phyloP scores from a whole-genome alignment of 2,797 vertebrate species.

The Ciconia nigra region DNA sequence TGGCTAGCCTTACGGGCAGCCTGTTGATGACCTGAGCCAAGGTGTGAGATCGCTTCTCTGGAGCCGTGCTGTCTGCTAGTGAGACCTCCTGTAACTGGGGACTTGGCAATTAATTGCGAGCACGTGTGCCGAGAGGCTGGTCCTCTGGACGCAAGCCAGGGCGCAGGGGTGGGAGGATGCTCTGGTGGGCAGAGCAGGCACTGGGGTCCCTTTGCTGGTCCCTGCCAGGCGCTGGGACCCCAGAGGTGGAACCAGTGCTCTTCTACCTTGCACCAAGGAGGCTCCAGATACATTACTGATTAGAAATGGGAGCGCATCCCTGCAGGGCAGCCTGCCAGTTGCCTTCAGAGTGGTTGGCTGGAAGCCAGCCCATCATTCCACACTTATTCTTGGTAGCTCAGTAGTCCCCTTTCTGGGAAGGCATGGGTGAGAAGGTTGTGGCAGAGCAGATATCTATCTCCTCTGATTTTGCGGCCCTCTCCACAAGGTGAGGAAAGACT shows the following conservation, averaged over 20 bases:
- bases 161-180: not conserved
- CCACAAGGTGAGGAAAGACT: not conserved
- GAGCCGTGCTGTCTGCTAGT: not conserved
- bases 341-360: not conserved
- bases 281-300: not conserved
- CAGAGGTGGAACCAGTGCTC: not conserved
- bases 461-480: not conserved
- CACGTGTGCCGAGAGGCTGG: fast-evolving
- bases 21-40: not conserved
- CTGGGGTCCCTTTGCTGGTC: not conserved
- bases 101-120: not conserved
- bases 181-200: not conserved
- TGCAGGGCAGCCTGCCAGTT: not conserved
- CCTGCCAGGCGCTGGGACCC: not conserved
- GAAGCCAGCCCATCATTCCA: not conserved
- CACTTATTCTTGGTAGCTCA: not conserved
- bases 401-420: constrained; percentile 4
- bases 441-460: not conserved
- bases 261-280: not conserved
- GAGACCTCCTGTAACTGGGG: not conserved
- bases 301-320: not conserved
- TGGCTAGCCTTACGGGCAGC: not conserved
- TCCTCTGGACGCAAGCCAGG: not conserved
- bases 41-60: fast-evolving
- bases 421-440: not conserved